Evolutionary conservation across 2,797 vertebrate species (phyloP).

Genomic region (Champsocephalus esox): DNA sequence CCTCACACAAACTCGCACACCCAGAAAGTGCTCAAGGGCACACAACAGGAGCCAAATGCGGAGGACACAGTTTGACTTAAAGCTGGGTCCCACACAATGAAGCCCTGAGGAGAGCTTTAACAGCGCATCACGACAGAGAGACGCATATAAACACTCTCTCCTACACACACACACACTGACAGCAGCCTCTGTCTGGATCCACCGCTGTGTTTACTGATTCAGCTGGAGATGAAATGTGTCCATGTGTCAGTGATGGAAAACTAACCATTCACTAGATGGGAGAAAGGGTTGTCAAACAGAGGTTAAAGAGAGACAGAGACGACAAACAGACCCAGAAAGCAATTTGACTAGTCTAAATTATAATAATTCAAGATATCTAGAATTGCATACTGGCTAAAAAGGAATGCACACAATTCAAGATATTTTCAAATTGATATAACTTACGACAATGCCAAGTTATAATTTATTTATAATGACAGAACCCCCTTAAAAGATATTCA

Average conservation of each 20-base stretch:
- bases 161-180: conserved; percentile 28
- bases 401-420: background rate
- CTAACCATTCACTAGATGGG: conserved; percentile 58
- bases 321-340: background rate
- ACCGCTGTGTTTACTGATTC: conserved; percentile 12
- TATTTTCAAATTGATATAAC: background rate
- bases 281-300: conserved; percentile 30
- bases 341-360: background rate
- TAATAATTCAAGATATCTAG: background rate
- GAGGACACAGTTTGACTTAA: conserved; percentile 50
- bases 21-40: conserved; percentile 45
- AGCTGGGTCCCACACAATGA: conserved; percentile 53
- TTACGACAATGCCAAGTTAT: background rate
- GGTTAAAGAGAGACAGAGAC: conserved; percentile 24
- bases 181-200: conserved; percentile 28
- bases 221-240: conserved; percentile 58
- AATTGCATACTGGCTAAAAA: background rate
- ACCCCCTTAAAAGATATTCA: background rate
- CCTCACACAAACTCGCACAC: conserved; percentile 43
- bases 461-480: background rate
- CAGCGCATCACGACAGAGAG: conserved; percentile 35
- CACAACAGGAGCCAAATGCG: conserved; percentile 41
- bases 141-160: conserved; percentile 8
- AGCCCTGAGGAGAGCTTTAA: conserved; percentile 59
- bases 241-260: conserved; percentile 51